phyloP scores from a whole-genome alignment of 2,797 vertebrate genomes.

The Okamejei kenojei region DNA sequence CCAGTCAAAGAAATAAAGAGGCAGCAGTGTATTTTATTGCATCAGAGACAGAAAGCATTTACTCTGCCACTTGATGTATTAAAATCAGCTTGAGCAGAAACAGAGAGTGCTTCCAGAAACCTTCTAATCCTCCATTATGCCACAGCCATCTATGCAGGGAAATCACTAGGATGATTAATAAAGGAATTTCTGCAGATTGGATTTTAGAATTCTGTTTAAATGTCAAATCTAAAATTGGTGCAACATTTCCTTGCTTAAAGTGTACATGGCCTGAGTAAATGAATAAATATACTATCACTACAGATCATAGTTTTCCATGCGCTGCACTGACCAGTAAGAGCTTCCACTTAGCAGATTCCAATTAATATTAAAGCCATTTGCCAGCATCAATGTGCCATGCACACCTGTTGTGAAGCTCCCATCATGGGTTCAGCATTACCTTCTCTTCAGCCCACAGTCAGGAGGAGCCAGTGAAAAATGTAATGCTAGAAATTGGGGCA shows the following conservation, averaged over 20 bases:
- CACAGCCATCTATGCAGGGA: not conserved
- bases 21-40: not conserved
- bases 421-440: not conserved
- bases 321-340: not conserved
- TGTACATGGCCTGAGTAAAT: not conserved
- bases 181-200: not conserved
- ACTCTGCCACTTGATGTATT: not conserved
- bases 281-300: not conserved
- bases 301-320: not conserved
- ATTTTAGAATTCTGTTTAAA: not conserved
- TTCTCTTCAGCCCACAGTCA: not conserved
- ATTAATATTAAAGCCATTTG: not conserved
- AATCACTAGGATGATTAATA: not conserved
- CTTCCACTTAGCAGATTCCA: not conserved
- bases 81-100: not conserved
- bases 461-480: not conserved
- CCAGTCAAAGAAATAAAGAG: not conserved
- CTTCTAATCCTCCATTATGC: not conserved
- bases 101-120: not conserved
- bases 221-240: not conserved
- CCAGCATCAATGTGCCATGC: not conserved
- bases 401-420: not conserved
- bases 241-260: not conserved
- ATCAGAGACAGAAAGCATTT: not conserved
- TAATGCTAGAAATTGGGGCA: no score